These are phyloP conservation scores for Anguilla obscura DNA, from an alignment of 2,797 vertebrate species.

Conservation along the genomic window DNA sequence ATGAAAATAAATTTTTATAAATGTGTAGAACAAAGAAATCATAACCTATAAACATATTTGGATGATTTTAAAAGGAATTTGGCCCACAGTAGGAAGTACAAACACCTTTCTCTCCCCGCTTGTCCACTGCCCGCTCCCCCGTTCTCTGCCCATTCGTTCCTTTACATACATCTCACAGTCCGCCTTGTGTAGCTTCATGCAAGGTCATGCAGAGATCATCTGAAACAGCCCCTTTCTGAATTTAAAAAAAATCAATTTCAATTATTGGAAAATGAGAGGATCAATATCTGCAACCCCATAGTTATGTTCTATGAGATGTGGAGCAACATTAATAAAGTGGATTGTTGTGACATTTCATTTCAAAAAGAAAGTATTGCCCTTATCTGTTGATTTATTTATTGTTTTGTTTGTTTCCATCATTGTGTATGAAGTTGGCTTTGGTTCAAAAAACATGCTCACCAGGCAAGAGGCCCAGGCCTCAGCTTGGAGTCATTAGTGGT, in stretches of 20 bases:
- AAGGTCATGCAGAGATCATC: background rate
- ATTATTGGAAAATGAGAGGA: background rate
- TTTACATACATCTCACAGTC: background rate
- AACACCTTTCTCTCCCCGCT: no score
- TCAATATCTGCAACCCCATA: background rate
- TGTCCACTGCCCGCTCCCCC: no score
- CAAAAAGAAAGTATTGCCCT: background rate
- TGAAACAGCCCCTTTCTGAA: background rate
- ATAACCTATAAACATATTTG: no score
- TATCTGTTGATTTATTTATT: background rate
- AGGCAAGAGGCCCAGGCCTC: background rate
- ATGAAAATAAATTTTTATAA: no score
- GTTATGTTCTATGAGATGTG: background rate
- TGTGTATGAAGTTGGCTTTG: background rate
- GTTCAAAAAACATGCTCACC: background rate
- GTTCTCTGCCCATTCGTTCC: no score
- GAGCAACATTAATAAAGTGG: background rate
- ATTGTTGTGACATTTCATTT: background rate
- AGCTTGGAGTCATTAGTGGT: conserved; percentile 35
- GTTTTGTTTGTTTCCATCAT: background rate
- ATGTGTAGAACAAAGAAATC: no score
- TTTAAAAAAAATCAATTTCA: background rate
- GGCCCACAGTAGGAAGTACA: no score
- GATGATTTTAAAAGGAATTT: no score
- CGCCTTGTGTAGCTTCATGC: background rate